Conservation (phyloP, 2,113 vertebrate species). For the Nothoprocta perdicaria region DNA sequence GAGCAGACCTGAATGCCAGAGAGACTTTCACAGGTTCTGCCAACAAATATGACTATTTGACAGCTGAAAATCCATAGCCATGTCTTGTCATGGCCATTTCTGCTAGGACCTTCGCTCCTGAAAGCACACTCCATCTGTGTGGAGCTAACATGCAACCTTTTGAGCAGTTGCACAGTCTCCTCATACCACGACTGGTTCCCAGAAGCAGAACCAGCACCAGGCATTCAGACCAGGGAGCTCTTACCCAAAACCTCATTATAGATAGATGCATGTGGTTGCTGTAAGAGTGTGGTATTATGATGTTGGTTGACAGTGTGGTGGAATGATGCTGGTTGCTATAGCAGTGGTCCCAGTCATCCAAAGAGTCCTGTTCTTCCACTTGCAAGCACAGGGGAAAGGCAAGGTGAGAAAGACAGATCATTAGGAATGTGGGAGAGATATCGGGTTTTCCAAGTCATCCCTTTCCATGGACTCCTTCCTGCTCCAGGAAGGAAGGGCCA, state of each 20-base stretch:
- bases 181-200: rapidly evolving
- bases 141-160: neutral
- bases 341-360: neutral
- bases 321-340: neutral
- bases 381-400: too few relatives aligned
- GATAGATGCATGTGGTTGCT: too few relatives aligned
- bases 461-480: neutral
- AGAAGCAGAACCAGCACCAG: neutral
- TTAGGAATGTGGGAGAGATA: neutral
- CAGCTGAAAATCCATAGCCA: neutral
- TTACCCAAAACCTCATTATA: neutral
- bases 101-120: neutral
- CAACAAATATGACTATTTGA: neutral
- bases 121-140: neutral
- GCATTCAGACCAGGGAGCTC: neutral
- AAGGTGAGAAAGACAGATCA: too few relatives aligned
- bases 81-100: neutral
- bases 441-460: neutral
- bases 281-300: too few relatives aligned
- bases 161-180: neutral
- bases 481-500: too few relatives aligned
- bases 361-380: neutral
- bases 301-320: too few relatives aligned
- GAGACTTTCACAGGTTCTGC: neutral
- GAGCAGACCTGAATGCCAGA: neutral